These are phyloP conservation scores for Mormyrus iriodes DNA, from an alignment of 2,113 vertebrate species.

Conservation along the genomic window DNA sequence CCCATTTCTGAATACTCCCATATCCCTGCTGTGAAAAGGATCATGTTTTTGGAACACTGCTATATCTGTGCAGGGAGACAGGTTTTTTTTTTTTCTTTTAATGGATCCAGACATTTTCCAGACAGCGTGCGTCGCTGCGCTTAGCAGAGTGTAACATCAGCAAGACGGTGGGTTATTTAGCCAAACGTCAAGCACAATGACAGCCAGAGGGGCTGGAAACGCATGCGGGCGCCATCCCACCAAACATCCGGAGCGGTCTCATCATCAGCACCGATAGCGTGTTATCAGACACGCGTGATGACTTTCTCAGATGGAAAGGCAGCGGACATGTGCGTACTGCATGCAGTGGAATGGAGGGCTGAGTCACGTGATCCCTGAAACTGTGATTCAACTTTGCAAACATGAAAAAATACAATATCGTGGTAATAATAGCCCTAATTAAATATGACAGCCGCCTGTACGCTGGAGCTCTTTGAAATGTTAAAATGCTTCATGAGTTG, in stretches of 20 bases:
- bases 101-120: not conserved
- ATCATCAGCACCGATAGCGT: not conserved
- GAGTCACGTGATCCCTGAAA: not conserved
- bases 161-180: constrained; percentile 21
- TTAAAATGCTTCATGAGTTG: constrained; percentile 65
- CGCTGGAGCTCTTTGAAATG: constrained; percentile 59
- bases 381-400: constrained; percentile 42
- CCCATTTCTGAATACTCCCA: not conserved
- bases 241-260: not conserved
- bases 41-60: not conserved
- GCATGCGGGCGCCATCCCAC: not conserved
- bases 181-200: constrained; percentile 23
- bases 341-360: not conserved
- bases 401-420: constrained; percentile 61
- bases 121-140: not conserved
- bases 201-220: not conserved
- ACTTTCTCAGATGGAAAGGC: not conserved
- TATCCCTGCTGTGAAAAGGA: not conserved
- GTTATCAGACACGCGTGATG: not conserved
- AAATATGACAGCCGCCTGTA: constrained; percentile 65
- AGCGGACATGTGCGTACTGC: not conserved
- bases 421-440: constrained; percentile 74
- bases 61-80: not conserved
- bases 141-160: not conserved
- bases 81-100: not conserved